A percentile compares a stretch with the other conserved stretches of the same genome.
phyloP scores from a whole-genome alignment of 2,888 invertebrate species.

The Ametastegia equiseti region DNA sequence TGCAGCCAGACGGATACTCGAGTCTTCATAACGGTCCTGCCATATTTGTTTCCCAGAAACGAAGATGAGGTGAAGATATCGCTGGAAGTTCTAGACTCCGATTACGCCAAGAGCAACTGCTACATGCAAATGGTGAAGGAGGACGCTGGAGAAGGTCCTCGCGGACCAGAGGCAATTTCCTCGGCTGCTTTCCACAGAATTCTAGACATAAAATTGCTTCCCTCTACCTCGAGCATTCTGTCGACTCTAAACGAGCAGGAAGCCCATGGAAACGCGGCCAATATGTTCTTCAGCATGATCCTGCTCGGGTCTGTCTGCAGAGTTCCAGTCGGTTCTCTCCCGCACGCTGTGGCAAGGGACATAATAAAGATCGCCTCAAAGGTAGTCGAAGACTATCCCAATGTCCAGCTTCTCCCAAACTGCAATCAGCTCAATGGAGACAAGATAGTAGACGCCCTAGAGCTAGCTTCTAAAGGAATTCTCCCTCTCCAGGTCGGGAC shows the following conservation, averaged over 20 bases:
- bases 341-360: slow-evolving; percentile 63
- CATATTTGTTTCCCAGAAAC: slow-evolving; percentile 80
- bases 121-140: slow-evolving; percentile 65
- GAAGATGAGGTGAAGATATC: slow-evolving; percentile 74
- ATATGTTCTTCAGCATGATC: slow-evolving; percentile 70
- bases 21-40: slow-evolving; percentile 80
- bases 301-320: slow-evolving; percentile 71
- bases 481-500: slow-evolving; percentile 71
- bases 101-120: slow-evolving; percentile 74
- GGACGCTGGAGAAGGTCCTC: slow-evolving; percentile 59
- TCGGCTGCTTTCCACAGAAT: slow-evolving; percentile 70
- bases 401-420: slow-evolving; percentile 59
- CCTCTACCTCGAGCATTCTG: slow-evolving; percentile 65
- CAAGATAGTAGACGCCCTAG: slow-evolving; percentile 66
- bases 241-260: slow-evolving; percentile 65
- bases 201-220: slow-evolving; percentile 66
- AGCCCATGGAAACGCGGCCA: slow-evolving; percentile 65
- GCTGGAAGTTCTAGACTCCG: slow-evolving; percentile 74
- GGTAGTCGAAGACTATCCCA: slow-evolving; percentile 66
- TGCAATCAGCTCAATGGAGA: slow-evolving; percentile 69
- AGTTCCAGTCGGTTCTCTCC: slow-evolving; percentile 67
- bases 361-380: slow-evolving; percentile 69
- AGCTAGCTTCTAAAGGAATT: slow-evolving; percentile 63
- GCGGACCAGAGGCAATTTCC: slow-evolving; percentile 63
- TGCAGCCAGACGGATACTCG: slow-evolving; percentile 77